A percentile compares a stretch with the other conserved stretches of the same genome.
phyloP scores from a whole-genome alignment of 2,888 invertebrate species.

The Seira ritae region DNA sequence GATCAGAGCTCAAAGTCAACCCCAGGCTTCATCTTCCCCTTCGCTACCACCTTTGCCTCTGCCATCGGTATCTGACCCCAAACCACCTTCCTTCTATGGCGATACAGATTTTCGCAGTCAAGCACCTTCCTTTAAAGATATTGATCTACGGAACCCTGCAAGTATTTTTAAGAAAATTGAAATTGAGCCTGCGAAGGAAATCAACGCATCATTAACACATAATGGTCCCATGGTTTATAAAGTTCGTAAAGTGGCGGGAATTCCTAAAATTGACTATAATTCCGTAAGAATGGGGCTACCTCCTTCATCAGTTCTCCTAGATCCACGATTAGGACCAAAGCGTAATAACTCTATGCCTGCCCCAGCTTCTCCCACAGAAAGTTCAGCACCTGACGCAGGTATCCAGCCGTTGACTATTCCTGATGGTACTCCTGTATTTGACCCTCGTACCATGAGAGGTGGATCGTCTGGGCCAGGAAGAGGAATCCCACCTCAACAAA shows the following conservation, averaged over 20 bases:
- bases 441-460: slow-evolving; percentile 54
- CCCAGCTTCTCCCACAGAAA: slow-evolving; percentile 57
- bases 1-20: slow-evolving; percentile 62
- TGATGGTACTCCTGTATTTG: slow-evolving; percentile 59
- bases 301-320: slow-evolving; percentile 76
- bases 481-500: slow-evolving; percentile 47
- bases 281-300: slow-evolving; percentile 78
- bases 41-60: slow-evolving; percentile 13
- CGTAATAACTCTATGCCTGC: slow-evolving; percentile 59
- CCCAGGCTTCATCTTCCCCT: slow-evolving; percentile 29
- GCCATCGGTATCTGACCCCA: slow-evolving; percentile 13
- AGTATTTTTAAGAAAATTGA: slow-evolving; percentile 85
- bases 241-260: slow-evolving; percentile 79
- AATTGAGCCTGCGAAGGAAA: slow-evolving; percentile 91
- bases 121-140: slow-evolving; percentile 78
- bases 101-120: slow-evolving; percentile 81
- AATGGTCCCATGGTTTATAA: slow-evolving; percentile 86
- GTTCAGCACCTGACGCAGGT: slow-evolving; percentile 40
- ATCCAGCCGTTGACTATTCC: slow-evolving; percentile 59
- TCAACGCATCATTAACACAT: slow-evolving; percentile 87
- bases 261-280: slow-evolving; percentile 83
- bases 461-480: slow-evolving; percentile 26
- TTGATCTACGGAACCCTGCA: slow-evolving; percentile 81
- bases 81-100: slow-evolving; percentile 75
- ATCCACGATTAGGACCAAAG: slow-evolving; percentile 81